Conservation (phyloP, 2,113 vertebrate genomes). For the Psophia crepitans region DNA sequence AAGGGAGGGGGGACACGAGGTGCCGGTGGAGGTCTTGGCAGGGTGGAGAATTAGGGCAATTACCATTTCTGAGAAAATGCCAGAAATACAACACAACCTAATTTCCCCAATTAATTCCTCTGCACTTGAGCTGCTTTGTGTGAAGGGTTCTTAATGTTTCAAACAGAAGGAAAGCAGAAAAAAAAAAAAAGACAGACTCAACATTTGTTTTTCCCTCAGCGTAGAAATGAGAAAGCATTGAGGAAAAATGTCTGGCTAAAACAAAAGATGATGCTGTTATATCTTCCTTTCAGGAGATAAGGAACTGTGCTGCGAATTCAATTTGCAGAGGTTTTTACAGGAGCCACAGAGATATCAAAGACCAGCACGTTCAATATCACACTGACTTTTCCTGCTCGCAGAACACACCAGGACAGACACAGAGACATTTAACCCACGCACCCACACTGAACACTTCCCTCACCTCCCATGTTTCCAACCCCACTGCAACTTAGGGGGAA, state of each 20-base stretch:
- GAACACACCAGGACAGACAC: constrained; percentile 1
- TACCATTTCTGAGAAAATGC: constrained; percentile 59
- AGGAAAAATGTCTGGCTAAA: not conserved
- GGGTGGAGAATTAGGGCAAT: constrained; percentile 74
- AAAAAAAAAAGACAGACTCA: not conserved
- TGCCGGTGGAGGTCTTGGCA: constrained; percentile 27
- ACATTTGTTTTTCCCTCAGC: not conserved
- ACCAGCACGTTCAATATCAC: constrained; percentile 9
- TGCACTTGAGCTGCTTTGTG: constrained; percentile 33
- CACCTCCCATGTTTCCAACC: not conserved
- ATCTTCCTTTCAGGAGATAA: not conserved
- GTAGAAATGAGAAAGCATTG: not conserved
- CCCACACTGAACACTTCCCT: not conserved
- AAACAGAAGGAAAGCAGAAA: not conserved
- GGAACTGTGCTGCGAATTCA: not conserved
- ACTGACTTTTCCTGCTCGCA: constrained; percentile 5
- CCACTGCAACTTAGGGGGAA: not conserved
- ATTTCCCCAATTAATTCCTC: constrained; percentile 77
- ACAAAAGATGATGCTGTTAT: constrained; percentile 6
- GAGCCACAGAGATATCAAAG: not conserved
- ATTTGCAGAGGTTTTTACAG: not conserved
- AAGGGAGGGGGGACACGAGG: not conserved
- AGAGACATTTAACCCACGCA: not conserved
- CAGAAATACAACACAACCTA: constrained; percentile 76
- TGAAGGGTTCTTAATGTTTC: constrained; percentile 37